Evolutionary conservation across 2,888 invertebrate species (phyloP).

Genomic region (Labia minor): DNA sequence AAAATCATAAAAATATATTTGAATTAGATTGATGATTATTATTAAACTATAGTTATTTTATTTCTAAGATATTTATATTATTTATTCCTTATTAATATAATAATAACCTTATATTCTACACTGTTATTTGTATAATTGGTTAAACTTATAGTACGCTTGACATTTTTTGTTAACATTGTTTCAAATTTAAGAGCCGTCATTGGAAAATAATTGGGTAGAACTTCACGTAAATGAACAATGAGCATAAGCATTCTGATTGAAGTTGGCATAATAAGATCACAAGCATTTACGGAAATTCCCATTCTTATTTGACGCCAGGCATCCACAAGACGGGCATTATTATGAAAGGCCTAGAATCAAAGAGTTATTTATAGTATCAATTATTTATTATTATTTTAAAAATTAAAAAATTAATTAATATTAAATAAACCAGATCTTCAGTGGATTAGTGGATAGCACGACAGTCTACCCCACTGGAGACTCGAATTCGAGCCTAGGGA

Average conservation of each 20-base stretch:
- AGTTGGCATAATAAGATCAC: constrained; percentile 44
- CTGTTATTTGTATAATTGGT: background rate
- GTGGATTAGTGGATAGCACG: too few species aligned
- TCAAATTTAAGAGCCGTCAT: constrained; percentile 27
- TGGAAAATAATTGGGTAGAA: constrained; percentile 41
- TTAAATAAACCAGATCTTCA: too few species aligned
- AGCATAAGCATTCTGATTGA: constrained; percentile 48
- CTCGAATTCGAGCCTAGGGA: too few species aligned
- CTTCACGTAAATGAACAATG: constrained; percentile 44
- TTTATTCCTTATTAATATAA: too few species aligned
- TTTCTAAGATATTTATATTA: too few species aligned
- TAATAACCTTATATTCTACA: background rate
- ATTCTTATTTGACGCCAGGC: constrained; percentile 45
- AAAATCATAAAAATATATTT: too few species aligned
- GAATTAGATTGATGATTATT: too few species aligned
- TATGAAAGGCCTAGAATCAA: constrained; percentile 39
- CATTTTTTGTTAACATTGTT: constrained; percentile 13
- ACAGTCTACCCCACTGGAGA: too few species aligned
- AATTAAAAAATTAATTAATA: too few species aligned
- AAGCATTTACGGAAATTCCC: constrained; percentile 44
- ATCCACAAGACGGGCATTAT: constrained; percentile 44
- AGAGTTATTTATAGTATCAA: constrained; percentile 1
- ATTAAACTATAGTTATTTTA: too few species aligned
- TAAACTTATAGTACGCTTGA: constrained; percentile 24
- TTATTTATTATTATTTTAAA: background rate